A percentile compares a stretch with the other conserved stretches of the same genome.
Evolutionary conservation across 2,888 invertebrate genomes (phyloP).

Genomic region (Hypercompe scribonia): DNA sequence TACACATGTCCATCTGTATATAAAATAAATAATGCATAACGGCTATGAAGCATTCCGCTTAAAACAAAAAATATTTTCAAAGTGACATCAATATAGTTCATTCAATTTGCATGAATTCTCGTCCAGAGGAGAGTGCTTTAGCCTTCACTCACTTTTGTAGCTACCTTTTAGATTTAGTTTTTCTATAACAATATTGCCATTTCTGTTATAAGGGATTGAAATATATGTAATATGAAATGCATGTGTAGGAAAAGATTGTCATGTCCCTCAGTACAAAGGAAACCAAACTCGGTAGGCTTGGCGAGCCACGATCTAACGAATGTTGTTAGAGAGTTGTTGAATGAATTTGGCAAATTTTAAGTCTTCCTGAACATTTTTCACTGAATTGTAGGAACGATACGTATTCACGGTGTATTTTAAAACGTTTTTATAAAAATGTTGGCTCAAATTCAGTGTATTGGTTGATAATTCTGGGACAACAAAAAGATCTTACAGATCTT

Average conservation of each 20-base stretch:
- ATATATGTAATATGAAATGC: constrained; percentile 17
- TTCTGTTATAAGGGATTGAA: constrained; percentile 24
- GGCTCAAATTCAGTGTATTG: too few species aligned
- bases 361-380: background rate
- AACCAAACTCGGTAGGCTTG: too few species aligned
- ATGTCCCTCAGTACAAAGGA: too few species aligned
- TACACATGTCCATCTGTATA: constrained; percentile 23
- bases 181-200: constrained; percentile 51
- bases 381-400: background rate
- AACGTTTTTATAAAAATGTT: background rate
- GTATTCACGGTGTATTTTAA: background rate
- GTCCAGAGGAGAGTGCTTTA: constrained; percentile 68
- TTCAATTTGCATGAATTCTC: constrained; percentile 78
- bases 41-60: constrained; percentile 57
- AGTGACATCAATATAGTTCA: constrained; percentile 77
- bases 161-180: constrained; percentile 68
- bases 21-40: constrained; percentile 51
- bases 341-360: background rate
- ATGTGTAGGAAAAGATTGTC: background rate
- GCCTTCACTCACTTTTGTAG: constrained; percentile 73
- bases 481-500: too few species aligned
- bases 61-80: constrained; percentile 72
- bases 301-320: too few species aligned
- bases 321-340: background rate
- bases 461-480: too few species aligned